These are phyloP conservation scores for Planiliza haematocheilus DNA, from an alignment of 2,113 vertebrate genomes.

Conservation along the genomic window DNA sequence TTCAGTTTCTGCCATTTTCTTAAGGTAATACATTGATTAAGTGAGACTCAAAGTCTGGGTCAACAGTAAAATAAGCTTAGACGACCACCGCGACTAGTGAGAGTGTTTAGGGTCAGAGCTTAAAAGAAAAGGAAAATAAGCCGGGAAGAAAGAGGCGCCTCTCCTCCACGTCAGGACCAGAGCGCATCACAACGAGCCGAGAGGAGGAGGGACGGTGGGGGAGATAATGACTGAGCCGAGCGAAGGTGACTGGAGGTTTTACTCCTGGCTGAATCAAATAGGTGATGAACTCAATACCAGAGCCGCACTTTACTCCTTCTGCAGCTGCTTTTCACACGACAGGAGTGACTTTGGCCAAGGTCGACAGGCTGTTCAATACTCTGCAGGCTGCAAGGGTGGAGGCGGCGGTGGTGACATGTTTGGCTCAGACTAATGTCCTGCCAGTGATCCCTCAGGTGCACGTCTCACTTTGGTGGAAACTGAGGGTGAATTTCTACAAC, in stretches of 20 bases:
- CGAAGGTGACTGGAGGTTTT: slow-evolving; percentile 46
- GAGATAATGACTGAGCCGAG: slow-evolving; percentile 32
- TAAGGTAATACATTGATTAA: too few species aligned
- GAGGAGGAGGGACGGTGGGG: not conserved
- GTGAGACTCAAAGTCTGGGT: not conserved
- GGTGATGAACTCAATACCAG: slow-evolving; percentile 48
- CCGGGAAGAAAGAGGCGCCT: slow-evolving; percentile 25
- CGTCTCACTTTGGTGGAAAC: not conserved
- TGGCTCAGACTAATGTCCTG: slow-evolving; percentile 5
- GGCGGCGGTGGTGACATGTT: slow-evolving; percentile 7
- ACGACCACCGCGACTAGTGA: slow-evolving; percentile 11
- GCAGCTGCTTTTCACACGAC: slow-evolving; percentile 37
- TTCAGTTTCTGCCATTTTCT: too few species aligned
- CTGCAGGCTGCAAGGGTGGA: slow-evolving; percentile 14
- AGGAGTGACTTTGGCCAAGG: slow-evolving; percentile 54
- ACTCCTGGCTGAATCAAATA: slow-evolving; percentile 35
- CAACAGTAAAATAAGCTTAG: slow-evolving; percentile 1
- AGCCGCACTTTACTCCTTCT: slow-evolving; percentile 30
- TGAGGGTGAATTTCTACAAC: not conserved
- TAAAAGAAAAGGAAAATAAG: slow-evolving; percentile 4
- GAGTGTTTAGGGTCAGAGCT: slow-evolving; percentile 1
- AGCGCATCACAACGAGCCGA: slow-evolving; percentile 18
- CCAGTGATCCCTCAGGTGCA: not conserved
- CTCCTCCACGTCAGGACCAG: slow-evolving; percentile 8
- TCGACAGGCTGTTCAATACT: slow-evolving; percentile 48